phyloP scores from a whole-genome alignment of 2,888 invertebrate genomes.

The Lochmaea crataegi region DNA sequence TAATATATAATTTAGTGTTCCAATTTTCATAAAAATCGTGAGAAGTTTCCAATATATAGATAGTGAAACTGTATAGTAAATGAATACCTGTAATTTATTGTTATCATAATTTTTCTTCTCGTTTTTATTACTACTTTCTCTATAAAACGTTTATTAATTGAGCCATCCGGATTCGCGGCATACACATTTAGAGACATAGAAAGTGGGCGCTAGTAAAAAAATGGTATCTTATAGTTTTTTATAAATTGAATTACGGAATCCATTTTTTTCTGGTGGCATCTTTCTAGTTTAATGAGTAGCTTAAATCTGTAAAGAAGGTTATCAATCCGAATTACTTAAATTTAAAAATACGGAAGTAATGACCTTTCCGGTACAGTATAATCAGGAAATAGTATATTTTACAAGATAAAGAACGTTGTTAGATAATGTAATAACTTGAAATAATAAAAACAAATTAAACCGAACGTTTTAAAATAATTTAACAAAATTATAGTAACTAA shows the following conservation, averaged over 20 bases:
- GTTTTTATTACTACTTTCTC: neutral
- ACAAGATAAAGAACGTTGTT: neutral
- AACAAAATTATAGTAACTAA: neutral
- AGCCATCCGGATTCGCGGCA: neutral
- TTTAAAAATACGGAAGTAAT: slow-evolving; percentile 2
- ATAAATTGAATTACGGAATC: too few species aligned
- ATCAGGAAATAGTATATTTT: neutral
- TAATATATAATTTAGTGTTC: too few species aligned
- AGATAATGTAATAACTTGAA: neutral
- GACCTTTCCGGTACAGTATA: neutral
- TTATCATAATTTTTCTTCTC: neutral
- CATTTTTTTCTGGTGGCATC: too few species aligned
- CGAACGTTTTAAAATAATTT: neutral
- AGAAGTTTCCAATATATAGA: too few species aligned
- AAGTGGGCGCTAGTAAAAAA: neutral
- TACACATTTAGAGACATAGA: neutral
- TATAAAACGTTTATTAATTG: neutral
- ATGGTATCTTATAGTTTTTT: neutral
- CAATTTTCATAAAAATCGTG: too few species aligned
- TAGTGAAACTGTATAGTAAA: too few species aligned
- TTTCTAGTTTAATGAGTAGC: too few species aligned
- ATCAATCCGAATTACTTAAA: neutral
- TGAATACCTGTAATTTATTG: too few species aligned
- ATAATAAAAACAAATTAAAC: neutral
- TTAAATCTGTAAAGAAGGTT: neutral